Conservation (phyloP, 1,140 invertebrate species). For the Aphidius gifuensis region DNA sequence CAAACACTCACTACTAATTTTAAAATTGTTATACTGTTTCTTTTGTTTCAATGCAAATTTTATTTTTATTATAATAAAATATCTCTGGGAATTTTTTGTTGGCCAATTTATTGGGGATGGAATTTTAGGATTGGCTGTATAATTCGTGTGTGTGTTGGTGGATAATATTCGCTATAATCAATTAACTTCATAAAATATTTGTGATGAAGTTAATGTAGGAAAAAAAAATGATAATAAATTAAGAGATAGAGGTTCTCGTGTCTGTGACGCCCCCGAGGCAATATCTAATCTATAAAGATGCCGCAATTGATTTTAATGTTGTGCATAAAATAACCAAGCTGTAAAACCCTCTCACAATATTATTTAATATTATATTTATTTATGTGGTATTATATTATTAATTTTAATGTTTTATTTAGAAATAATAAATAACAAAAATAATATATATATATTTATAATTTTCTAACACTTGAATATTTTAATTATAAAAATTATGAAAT, state of each 20-base stretch:
- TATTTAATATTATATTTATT: not conserved
- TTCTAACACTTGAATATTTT: too few species aligned
- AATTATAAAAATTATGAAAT: slow-evolving; percentile 12
- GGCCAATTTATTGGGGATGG: slow-evolving; percentile 46
- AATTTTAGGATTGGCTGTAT: slow-evolving; percentile 34
- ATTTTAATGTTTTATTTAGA: too few species aligned
- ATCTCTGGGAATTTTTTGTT: slow-evolving; percentile 33
- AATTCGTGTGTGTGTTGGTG: slow-evolving; percentile 16
- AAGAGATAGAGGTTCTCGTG: too few species aligned
- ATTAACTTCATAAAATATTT: too few species aligned
- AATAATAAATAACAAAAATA: too few species aligned
- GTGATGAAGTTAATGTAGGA: too few species aligned
- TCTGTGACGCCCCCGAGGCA: too few species aligned
- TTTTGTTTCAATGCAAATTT: not conserved
- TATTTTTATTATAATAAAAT: not conserved
- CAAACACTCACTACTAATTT: slow-evolving; percentile 30
- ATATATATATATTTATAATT: too few species aligned
- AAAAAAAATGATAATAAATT: too few species aligned
- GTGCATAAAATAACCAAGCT: slow-evolving; percentile 35
- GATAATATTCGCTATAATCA: too few species aligned
- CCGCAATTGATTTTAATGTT: slow-evolving; percentile 45
- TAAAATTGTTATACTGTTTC: slow-evolving; percentile 29
- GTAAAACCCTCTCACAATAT: slow-evolving; percentile 30
- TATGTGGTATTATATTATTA: not conserved
- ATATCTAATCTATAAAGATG: slow-evolving; percentile 39